Evolutionary conservation across 2,113 vertebrate genomes (phyloP).

Genomic region (Gallinago undulata): DNA sequence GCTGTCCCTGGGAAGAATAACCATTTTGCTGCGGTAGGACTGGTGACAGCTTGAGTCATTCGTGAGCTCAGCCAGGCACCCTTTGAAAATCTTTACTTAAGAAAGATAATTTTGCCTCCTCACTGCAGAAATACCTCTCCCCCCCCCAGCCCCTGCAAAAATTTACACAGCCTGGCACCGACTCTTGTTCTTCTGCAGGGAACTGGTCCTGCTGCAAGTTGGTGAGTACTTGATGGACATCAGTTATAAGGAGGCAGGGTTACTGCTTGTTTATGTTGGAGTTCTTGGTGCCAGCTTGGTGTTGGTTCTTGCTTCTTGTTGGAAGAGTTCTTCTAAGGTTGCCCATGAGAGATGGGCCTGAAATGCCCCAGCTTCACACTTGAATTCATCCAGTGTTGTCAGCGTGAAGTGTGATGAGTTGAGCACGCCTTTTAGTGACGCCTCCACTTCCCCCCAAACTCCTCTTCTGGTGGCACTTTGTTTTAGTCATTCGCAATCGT

Average conservation of each 20-base stretch:
- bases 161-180: neutral
- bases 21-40: neutral
- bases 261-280: neutral
- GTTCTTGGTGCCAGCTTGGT: neutral
- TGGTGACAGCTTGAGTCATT: neutral
- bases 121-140: neutral
- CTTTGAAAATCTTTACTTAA: neutral
- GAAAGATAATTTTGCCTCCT: neutral
- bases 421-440: neutral
- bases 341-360: neutral
- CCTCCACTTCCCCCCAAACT: too few relatives aligned
- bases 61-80: neutral
- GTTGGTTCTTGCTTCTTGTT: neutral
- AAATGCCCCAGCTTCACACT: neutral
- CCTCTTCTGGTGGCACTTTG: neutral
- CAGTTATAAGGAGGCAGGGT: neutral
- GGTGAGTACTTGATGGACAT: neutral
- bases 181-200: neutral
- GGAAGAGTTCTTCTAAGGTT: neutral
- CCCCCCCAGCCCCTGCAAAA: too few relatives aligned
- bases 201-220: neutral
- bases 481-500: too few relatives aligned
- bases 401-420: neutral
- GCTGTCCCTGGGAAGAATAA: neutral
- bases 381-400: neutral